Percentiles rank a stretch among this genome's conserved stretches.
Conservation (phyloP, 1,140 invertebrate genomes). For the Nasonia longicornis region DNA sequence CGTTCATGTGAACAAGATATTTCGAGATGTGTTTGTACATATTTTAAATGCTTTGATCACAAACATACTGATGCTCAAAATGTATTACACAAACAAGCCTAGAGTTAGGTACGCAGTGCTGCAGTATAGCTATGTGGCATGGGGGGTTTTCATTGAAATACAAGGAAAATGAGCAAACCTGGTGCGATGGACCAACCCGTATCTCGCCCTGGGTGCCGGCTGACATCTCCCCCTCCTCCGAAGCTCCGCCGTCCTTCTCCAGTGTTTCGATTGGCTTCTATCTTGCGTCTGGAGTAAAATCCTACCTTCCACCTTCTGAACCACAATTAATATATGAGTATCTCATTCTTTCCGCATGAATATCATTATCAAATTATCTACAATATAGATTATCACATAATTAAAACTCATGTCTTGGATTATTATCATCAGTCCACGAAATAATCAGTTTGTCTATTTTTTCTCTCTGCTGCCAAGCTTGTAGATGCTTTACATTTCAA, state of each 20-base stretch:
- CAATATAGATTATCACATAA: neutral
- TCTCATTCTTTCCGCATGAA: neutral
- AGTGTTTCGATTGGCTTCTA: constrained; percentile 66
- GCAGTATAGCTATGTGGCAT: constrained; percentile 64
- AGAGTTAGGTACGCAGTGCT: constrained; percentile 63
- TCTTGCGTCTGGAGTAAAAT: constrained; percentile 67
- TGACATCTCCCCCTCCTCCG: constrained; percentile 73
- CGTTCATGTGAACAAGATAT: neutral
- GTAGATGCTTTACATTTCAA: neutral
- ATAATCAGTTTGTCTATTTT: neutral
- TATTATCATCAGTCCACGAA: neutral
- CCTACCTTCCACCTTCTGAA: constrained; percentile 67
- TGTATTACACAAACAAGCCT: constrained; percentile 58
- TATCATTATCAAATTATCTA: neutral
- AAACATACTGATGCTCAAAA: neutral
- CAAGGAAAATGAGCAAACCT: constrained; percentile 72
- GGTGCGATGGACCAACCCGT: constrained; percentile 93
- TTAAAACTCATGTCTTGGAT: neutral
- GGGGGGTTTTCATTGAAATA: constrained; percentile 37
- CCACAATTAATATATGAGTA: constrained; percentile 61
- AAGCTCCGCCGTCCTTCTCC: constrained; percentile 69
- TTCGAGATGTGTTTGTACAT: neutral
- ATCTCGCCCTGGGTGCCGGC: constrained; percentile 92
- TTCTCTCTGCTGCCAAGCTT: neutral
- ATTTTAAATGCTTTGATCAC: too few species aligned